phyloP scores from a whole-genome alignment of 2,797 vertebrate genomes.

The Pseudocheirus occidentalis region DNA sequence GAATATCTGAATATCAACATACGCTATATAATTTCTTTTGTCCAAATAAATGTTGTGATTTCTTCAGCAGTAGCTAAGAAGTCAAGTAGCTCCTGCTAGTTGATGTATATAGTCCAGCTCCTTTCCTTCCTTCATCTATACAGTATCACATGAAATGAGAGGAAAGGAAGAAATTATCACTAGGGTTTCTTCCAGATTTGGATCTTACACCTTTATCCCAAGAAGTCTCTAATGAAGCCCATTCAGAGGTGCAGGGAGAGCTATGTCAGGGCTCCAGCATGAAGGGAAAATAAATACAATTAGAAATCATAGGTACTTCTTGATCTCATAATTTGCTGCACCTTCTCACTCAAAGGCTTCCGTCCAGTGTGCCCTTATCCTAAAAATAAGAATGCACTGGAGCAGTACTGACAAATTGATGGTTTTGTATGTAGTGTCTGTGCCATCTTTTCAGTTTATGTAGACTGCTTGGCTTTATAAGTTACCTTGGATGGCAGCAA shows the following conservation, averaged over 20 bases:
- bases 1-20: background rate
- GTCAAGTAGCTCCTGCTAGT: constrained; percentile 7
- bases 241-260: background rate
- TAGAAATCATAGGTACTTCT: constrained; percentile 5
- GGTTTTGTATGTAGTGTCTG: background rate
- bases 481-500: background rate
- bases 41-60: constrained; percentile 44
- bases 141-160: background rate
- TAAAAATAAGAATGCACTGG: background rate
- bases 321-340: background rate
- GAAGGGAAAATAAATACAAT: background rate
- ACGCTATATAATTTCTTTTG: background rate
- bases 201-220: background rate
- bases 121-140: constrained; percentile 38
- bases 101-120: background rate
- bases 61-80: constrained; percentile 50
- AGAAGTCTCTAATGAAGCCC: background rate
- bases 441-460: background rate
- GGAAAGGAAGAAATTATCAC: background rate
- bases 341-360: background rate
- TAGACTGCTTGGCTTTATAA: background rate
- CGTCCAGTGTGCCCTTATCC: background rate
- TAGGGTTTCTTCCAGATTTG: background rate
- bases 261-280: background rate
- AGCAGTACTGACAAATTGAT: background rate